Base-by-base conservation (phyloP, 2,113 vertebrate genomes). In the Struthio camelus region DNA sequence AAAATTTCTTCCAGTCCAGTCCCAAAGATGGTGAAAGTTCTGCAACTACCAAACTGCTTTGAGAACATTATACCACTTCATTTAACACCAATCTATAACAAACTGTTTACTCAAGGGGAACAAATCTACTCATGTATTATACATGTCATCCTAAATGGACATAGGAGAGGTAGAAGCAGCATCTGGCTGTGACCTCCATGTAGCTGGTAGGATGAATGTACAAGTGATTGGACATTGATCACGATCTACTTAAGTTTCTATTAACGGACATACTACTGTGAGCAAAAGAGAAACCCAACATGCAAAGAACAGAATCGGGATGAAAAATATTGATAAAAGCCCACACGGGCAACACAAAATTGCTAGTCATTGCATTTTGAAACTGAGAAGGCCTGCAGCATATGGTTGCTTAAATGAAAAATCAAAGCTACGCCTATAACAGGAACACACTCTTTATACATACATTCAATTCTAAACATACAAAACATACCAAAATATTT, bases 91-190 rank as follows among this genome's bases (percentile, higher is more conserved):
- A 73, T 2, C 50, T 58, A 27, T 17, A 89, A 54, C 1, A 23
- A 89, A 27, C 8, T 32, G 14, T 42, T 82, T 12, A 20, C 11
- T 66, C 7, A 61, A 65, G 59, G 77, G 25, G 24, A 94, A 58
- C 40, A 84, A 66, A 86, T 17, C 75, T 56, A 38, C 32, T 76
- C 64, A 16, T 0, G 13, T 32, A 10, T 42, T 46, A 54, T 1
- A 4, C 42, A 44, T 0, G 5, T 3, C 46, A 70, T 11, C 58
- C 40, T 50, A 14, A 61, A 34, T 0, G 2, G 75, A 18, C 1
- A 3, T 5, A 42, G 25, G 81, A 66, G 54, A 56, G n/a, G 70
- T 5, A 51, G 36, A 77, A 34, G 30, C 9, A 42, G 9, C 2
- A 34, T 8, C 14, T 3, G 32, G 64, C 51, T 3, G 5, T 25